Conservation (phyloP, 2,888 invertebrate genomes). For the Hirtodrosophila trivittata region DNA sequence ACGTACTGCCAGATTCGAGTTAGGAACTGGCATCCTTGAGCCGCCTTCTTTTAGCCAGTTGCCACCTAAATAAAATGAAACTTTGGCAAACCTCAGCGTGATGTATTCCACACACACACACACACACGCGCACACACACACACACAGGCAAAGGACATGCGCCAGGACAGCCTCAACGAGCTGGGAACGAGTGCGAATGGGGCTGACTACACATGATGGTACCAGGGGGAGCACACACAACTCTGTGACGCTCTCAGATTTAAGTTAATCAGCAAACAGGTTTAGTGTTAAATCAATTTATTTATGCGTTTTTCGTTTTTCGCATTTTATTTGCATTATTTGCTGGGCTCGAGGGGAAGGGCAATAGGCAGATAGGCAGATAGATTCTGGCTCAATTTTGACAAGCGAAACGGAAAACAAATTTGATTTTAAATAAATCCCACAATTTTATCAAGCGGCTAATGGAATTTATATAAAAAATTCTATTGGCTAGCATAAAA, state of each 20-base stretch:
- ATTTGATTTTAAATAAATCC: not conserved
- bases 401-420: not conserved
- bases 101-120: constrained; percentile 60
- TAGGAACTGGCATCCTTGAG: constrained; percentile 32
- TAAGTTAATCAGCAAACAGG: constrained; percentile 80
- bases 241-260: constrained; percentile 56
- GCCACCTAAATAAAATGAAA: constrained; percentile 76
- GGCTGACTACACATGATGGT: not conserved
- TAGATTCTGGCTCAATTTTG: not conserved
- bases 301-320: constrained; percentile 56
- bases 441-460: constrained; percentile 1
- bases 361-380: too few relatives aligned
- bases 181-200: constrained; percentile 7
- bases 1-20: constrained; percentile 48
- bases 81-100: constrained; percentile 77
- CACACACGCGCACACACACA: not conserved
- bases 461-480: constrained; percentile 2
- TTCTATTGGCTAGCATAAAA: not conserved
- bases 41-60: constrained; percentile 4
- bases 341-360: too few relatives aligned
- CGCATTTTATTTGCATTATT: constrained; percentile 55
- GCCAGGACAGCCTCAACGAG: constrained; percentile 27
- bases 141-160: constrained; percentile 44
- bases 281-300: constrained; percentile 71
- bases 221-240: not conserved